phyloP scores from a whole-genome alignment of 2,888 invertebrate genomes.

The Keiferia lycopersicella region DNA sequence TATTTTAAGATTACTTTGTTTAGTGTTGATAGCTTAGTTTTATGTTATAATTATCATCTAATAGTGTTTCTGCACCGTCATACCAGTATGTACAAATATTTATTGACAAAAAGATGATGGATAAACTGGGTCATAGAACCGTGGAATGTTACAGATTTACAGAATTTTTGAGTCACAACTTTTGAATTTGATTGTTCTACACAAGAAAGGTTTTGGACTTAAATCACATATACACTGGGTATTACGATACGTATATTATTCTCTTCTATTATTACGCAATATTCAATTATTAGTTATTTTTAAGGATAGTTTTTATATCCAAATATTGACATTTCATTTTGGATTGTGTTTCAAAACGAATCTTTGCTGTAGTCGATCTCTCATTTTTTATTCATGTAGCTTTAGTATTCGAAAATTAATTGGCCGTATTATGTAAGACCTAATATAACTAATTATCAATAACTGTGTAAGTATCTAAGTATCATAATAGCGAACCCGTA shows the following conservation, averaged over 20 bases:
- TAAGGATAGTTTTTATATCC: constrained; percentile 41
- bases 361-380: background rate
- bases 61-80: constrained; percentile 37
- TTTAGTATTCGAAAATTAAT: constrained; percentile 3
- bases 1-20: constrained; percentile 20
- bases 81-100: constrained; percentile 68
- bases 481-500: too few relatives aligned
- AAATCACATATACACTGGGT: background rate
- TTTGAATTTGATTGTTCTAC: background rate
- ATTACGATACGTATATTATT: constrained; percentile 8
- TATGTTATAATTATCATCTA: constrained; percentile 26
- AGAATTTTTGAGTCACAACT: background rate
- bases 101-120: constrained; percentile 65
- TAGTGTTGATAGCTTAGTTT: constrained; percentile 14
- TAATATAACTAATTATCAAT: constrained; percentile 56
- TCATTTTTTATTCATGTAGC: constrained; percentile 2
- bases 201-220: background rate
- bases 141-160: background rate
- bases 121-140: constrained; percentile 44
- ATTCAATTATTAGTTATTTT: background rate
- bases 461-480: constrained; percentile 23
- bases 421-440: constrained; percentile 22
- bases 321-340: constrained; percentile 16
- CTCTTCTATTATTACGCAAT: background rate
- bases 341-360: background rate